A percentile compares a stretch with the other conserved stretches of the same genome.
Conservation (phyloP, 2,113 vertebrate genomes). For the Gambusia affinis region DNA sequence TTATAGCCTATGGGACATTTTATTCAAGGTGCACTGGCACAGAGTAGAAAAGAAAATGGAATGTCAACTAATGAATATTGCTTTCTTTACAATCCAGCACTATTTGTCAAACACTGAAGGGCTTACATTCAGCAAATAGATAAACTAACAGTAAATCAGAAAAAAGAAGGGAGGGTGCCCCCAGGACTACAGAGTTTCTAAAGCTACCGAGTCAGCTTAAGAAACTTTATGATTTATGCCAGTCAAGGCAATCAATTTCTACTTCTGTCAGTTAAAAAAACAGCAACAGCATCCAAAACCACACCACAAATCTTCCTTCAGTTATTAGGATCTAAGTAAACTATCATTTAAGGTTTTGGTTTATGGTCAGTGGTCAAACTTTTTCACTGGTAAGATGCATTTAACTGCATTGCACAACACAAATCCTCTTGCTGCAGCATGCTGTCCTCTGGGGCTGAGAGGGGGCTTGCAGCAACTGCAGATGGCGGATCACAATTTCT, state of each 20-base stretch:
- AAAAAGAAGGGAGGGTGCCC: conserved; percentile 43
- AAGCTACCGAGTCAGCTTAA: conserved; percentile 51
- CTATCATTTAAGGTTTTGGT: conserved; percentile 58
- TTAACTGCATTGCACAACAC: conserved; percentile 56
- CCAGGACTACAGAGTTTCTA: conserved; percentile 7
- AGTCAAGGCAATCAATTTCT: conserved; percentile 45
- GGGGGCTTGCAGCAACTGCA: conserved; percentile 40
- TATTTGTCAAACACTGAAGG: conserved; percentile 55
- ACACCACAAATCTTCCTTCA: conserved; percentile 34
- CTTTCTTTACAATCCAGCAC: conserved; percentile 50
- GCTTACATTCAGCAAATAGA: conserved; percentile 60
- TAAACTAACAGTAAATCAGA: conserved; percentile 67
- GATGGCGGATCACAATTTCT: conserved; percentile 52
- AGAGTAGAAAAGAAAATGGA: conserved; percentile 28
- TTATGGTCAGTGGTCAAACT: conserved; percentile 54
- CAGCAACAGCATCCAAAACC: conserved; percentile 43
- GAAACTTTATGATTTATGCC: conserved; percentile 61
- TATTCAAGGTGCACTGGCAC: conserved; percentile 9
- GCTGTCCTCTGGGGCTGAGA: conserved; percentile 32
- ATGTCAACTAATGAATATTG: conserved; percentile 48
- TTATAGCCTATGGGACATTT: conserved; percentile 1
- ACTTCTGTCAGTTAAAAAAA: conserved; percentile 42
- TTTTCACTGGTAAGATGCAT: conserved; percentile 44
- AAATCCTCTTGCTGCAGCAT: conserved; percentile 50
- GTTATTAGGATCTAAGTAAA: conserved; percentile 47